Conservation (phyloP, 2,113 vertebrate genomes). For the Microcebus tavaratra region DNA sequence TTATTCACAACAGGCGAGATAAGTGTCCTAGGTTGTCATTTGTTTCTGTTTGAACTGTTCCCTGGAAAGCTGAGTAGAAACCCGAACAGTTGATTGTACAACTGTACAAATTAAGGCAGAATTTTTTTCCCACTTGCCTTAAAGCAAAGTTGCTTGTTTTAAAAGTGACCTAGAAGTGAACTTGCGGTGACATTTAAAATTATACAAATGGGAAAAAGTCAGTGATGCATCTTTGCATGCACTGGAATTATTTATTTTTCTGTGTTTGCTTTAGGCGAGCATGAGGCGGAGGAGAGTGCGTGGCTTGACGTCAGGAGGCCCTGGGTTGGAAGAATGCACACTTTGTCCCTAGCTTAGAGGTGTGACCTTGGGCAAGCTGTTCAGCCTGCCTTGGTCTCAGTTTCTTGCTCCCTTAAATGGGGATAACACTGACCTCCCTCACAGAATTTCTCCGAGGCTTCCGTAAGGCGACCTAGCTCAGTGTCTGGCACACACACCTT, state of each 20-base stretch:
- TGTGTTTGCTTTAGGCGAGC: constrained; percentile 55
- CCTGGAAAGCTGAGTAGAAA: constrained; percentile 52
- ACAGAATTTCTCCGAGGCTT: not conserved
- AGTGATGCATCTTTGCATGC: not conserved
- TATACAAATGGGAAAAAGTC: constrained; percentile 47
- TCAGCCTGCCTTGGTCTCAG: not conserved
- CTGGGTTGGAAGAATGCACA: not conserved
- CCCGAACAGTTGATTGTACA: not conserved
- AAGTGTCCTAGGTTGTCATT: constrained; percentile 39
- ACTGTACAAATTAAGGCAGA: not conserved
- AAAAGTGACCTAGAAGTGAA: constrained; percentile 71
- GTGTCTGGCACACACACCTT: not conserved
- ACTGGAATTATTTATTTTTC: constrained; percentile 53
- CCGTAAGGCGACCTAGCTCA: not conserved
- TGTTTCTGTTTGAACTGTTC: constrained; percentile 54
- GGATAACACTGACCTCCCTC: not conserved
- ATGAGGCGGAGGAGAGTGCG: not conserved
- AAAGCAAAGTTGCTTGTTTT: constrained; percentile 65
- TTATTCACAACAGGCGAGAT: constrained; percentile 3
- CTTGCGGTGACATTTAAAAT: constrained; percentile 72
- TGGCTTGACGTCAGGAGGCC: not conserved
- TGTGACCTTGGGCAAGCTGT: not conserved
- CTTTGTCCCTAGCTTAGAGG: not conserved
- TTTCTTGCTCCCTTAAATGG: not conserved
- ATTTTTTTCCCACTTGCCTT: constrained; percentile 9